These are phyloP conservation scores for Syrista parreyssii DNA, from an alignment of 2,888 invertebrate genomes.

Conservation along the genomic window DNA sequence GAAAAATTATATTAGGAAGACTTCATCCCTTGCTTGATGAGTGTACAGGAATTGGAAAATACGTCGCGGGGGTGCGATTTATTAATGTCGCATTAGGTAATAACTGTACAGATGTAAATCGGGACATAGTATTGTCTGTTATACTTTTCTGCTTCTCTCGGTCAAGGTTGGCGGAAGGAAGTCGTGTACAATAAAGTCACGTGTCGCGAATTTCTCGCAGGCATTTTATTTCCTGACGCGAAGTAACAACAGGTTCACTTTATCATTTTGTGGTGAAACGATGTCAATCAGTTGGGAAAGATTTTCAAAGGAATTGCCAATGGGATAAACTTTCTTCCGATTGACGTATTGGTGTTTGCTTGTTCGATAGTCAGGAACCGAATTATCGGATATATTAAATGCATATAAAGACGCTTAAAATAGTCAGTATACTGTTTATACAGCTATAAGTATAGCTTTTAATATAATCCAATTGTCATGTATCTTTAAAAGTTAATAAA, in stretches of 20 bases:
- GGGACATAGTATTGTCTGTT: not conserved
- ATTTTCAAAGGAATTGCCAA: not conserved
- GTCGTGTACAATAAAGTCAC: not conserved
- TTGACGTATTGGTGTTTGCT: not conserved
- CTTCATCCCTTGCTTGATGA: not conserved
- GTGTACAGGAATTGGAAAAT: not conserved
- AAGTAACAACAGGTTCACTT: not conserved
- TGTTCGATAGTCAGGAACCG: not conserved
- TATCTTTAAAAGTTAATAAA: not conserved
- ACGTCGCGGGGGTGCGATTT: not conserved
- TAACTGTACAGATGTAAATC: not conserved
- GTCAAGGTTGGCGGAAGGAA: not conserved
- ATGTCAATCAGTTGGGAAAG: too few species aligned
- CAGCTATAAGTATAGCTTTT: not conserved
- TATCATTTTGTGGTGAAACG: not conserved
- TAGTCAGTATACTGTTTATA: not conserved
- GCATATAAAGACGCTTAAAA: not conserved
- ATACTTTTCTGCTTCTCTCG: not conserved
- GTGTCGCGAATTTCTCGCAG: not conserved
- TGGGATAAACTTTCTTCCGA: not conserved
- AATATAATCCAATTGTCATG: not conserved
- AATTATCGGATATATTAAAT: not conserved
- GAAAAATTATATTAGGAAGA: not conserved
- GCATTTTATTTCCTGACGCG: not conserved
- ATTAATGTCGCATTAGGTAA: not conserved